Evolutionary conservation across 1,140 invertebrate genomes (phyloP).

Genomic region (Patella vulgata): DNA sequence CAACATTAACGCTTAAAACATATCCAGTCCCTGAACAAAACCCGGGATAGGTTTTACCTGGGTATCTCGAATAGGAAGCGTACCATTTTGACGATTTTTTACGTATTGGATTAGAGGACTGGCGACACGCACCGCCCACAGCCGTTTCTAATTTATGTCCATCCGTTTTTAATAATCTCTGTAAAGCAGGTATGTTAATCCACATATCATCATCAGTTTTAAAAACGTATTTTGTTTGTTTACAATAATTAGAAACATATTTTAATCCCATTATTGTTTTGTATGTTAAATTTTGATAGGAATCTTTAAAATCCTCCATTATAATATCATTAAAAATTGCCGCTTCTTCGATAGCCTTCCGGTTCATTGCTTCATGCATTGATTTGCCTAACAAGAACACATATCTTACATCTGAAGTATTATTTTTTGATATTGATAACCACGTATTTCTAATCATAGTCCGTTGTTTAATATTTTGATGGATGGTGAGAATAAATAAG

Average conservation of each 20-base stretch:
- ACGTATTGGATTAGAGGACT: conserved; percentile 35
- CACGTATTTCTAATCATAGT: conserved; percentile 34
- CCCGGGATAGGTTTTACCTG: conserved; percentile 55
- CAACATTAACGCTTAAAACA: conserved; percentile 61
- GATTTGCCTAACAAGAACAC: conserved; percentile 29
- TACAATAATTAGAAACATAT: no score
- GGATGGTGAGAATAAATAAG: no score
- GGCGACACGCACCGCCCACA: conserved; percentile 28
- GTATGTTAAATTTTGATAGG: no score
- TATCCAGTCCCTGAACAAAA: conserved; percentile 67
- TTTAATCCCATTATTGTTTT: no score
- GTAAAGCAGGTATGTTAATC: conserved; percentile 54
- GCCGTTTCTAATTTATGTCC: conserved; percentile 9
- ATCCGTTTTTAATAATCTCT: conserved; percentile 17
- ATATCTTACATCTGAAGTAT: conserved; percentile 26
- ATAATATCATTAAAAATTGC: conserved; percentile 75
- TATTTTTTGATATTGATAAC: conserved; percentile 25
- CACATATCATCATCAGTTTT: conserved; percentile 71
- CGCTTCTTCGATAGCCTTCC: conserved; percentile 69
- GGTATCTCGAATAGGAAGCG: conserved; percentile 56
- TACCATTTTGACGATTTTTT: conserved; percentile 66
- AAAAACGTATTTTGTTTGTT: no score
- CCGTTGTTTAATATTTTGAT: conserved; percentile 7
- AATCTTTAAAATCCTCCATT: conserved; percentile 80
- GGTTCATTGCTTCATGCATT: not conserved